A percentile compares a stretch with the other conserved stretches of the same genome.
Conservation (phyloP, 2,888 invertebrate genomes). For the Netelia fuscicornis region DNA sequence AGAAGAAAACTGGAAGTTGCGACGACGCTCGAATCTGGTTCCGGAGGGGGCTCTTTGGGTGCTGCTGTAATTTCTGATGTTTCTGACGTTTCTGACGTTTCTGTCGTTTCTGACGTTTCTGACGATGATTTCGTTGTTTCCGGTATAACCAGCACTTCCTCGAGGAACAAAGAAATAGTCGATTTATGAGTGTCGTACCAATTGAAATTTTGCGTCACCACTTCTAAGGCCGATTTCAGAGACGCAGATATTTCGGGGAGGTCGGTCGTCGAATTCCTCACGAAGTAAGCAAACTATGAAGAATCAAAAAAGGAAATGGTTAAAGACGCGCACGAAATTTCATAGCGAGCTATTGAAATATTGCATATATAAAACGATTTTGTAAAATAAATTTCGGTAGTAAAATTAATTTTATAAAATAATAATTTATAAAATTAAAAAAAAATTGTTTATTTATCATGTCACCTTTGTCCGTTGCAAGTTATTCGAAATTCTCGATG, state of each 20-base stretch:
- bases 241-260: conserved; percentile 2
- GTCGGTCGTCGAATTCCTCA: neutral
- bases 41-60: too few relatives aligned
- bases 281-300: conserved; percentile 70
- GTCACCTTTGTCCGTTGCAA: conserved; percentile 72
- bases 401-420: too few relatives aligned
- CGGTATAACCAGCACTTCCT: neutral
- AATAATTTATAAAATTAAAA: too few relatives aligned
- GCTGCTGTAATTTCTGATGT: neutral
- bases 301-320: neutral
- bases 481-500: conserved; percentile 68
- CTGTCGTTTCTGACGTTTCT: neutral
- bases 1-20: conserved; percentile 32
- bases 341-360: neutral
- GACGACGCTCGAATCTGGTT: conserved; percentile 15
- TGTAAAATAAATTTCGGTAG: too few relatives aligned
- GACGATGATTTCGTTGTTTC: neutral
- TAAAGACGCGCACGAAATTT: neutral
- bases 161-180: conserved; percentile 64
- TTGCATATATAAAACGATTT: too few relatives aligned
- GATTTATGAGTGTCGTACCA: conserved; percentile 50
- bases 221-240: conserved; percentile 26
- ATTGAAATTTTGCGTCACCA: conserved; percentile 66
- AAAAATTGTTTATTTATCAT: neutral
- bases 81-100: too few relatives aligned